Conservation (phyloP, 2,113 vertebrate genomes). For the Nyctereutes procyonoides region DNA sequence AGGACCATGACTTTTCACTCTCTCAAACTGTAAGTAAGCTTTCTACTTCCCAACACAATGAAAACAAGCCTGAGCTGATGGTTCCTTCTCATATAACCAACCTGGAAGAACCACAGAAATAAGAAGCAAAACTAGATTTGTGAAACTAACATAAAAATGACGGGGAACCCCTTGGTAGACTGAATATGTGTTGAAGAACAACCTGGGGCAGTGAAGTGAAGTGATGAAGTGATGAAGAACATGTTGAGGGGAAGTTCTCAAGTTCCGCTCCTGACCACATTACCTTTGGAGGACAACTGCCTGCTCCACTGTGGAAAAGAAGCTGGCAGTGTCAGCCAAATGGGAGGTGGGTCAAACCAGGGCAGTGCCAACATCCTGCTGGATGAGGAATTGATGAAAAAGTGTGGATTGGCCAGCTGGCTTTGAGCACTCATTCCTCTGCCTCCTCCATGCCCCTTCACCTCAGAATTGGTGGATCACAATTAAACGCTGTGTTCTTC, state of each 20-base stretch:
- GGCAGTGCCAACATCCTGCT: neutral
- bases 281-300: neutral
- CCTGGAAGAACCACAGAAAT: neutral
- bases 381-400: neutral
- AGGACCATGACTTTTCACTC: neutral
- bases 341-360: neutral
- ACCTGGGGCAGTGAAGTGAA: fast-evolving
- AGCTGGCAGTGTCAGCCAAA: neutral
- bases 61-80: neutral
- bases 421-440: neutral
- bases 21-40: neutral
- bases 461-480: neutral
- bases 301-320: neutral
- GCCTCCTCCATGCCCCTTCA: neutral
- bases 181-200: too few species aligned
- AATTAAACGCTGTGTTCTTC: neutral
- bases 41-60: neutral
- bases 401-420: neutral
- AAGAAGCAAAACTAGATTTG: neutral
- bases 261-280: neutral
- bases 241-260: neutral
- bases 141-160: neutral
- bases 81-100: neutral
- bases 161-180: neutral
- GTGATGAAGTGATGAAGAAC: neutral